Conservation (phyloP, 1,140 invertebrate genomes). For the Cydia amplana region DNA sequence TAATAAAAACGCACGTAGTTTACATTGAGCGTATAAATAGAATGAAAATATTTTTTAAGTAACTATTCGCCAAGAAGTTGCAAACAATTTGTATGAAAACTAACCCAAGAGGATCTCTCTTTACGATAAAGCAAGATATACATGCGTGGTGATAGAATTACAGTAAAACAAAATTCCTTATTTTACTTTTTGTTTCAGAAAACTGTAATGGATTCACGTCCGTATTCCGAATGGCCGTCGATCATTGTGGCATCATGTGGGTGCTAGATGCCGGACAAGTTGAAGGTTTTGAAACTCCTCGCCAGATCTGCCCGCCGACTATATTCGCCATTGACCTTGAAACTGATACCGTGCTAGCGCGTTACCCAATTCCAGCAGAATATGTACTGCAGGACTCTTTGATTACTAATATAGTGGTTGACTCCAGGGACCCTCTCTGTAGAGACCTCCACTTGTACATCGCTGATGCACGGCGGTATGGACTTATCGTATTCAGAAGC, state of each 20-base stretch:
- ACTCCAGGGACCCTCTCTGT: conserved; percentile 84
- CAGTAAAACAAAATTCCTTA: not conserved
- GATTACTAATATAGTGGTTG: conserved; percentile 87
- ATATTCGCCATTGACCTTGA: conserved; percentile 86
- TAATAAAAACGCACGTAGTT: too few species aligned
- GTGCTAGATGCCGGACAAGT: conserved; percentile 88
- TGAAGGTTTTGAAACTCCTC: conserved; percentile 83
- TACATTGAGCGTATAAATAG: too few species aligned
- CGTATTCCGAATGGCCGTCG: conserved; percentile 86
- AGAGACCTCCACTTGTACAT: conserved; percentile 85
- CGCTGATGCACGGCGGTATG: conserved; percentile 88
- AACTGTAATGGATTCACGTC: conserved; percentile 86
- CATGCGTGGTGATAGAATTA: too few species aligned
- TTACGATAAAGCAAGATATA: too few species aligned
- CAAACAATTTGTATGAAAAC: too few species aligned
- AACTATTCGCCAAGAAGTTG: too few species aligned
- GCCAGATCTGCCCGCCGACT: conserved; percentile 85
- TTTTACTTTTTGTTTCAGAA: conserved; percentile 50
- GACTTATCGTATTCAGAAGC: conserved; percentile 85
- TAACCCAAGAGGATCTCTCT: too few species aligned
- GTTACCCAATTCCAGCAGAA: conserved; percentile 83
- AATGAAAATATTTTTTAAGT: too few species aligned
- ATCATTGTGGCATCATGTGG: conserved; percentile 87
- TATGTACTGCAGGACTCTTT: conserved; percentile 86
- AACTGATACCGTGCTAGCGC: conserved; percentile 82